phyloP scores from a whole-genome alignment of 2,113 vertebrate genomes.

The Callospermophilus lateralis region DNA sequence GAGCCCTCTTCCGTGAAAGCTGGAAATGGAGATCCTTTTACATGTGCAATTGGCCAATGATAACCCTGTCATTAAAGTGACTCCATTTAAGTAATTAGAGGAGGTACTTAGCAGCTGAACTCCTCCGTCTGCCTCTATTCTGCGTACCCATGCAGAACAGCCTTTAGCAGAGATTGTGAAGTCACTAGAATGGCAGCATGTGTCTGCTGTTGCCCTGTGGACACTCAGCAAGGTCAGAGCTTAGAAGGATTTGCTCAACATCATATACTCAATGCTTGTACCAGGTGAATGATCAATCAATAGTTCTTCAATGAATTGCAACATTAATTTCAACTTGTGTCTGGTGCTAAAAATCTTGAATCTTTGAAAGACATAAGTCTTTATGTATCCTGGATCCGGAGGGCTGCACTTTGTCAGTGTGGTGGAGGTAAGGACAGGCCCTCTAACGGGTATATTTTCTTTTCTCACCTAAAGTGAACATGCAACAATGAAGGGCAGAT shows the following conservation, averaged over 20 bases:
- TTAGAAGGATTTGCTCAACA: background rate
- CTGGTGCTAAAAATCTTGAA: background rate
- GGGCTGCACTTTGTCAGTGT: background rate
- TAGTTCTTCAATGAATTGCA: background rate
- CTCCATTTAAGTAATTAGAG: background rate
- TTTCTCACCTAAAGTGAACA: background rate
- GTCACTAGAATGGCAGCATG: background rate
- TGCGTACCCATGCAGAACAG: background rate
- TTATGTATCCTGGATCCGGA: background rate
- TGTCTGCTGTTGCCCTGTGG: background rate
- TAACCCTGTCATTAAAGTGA: constrained; percentile 12
- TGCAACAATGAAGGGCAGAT: background rate
- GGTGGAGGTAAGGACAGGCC: background rate
- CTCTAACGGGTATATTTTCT: background rate
- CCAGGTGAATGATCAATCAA: background rate
- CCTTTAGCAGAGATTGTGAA: background rate
- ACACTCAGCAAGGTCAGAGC: background rate
- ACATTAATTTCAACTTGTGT: background rate
- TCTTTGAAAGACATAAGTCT: background rate
- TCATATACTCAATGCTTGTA: background rate
- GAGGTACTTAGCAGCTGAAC: background rate
- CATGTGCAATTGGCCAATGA: background rate
- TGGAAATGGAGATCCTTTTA: constrained; percentile 36
- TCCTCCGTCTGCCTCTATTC: background rate
- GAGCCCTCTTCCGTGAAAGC: background rate